These are phyloP conservation scores for Polypterus senegalus DNA, from an alignment of 2,113 vertebrate genomes.

Conservation along the genomic window DNA sequence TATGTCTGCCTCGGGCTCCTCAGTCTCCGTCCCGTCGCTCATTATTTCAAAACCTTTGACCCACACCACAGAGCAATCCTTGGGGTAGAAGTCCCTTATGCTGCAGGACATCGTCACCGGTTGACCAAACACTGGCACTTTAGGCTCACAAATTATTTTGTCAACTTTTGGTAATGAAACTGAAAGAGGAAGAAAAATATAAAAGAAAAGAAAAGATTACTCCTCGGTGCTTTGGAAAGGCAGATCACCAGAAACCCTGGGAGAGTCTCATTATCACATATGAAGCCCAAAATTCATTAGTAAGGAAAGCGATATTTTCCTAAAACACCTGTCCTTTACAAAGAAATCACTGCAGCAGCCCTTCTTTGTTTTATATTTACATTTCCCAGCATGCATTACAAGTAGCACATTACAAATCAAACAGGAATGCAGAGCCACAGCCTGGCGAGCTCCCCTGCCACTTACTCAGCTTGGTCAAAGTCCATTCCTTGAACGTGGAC, in stretches of 20 bases:
- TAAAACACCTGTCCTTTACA: neutral
- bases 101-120: constrained; percentile 9
- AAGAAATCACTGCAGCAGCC: neutral
- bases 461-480: constrained; percentile 8
- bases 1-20: neutral
- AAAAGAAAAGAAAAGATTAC: constrained; percentile 1
- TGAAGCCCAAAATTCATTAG: neutral
- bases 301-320: neutral
- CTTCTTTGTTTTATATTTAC: neutral
- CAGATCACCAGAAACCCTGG: neutral
- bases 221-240: neutral
- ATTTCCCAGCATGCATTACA: neutral
- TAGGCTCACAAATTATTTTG: constrained; percentile 9
- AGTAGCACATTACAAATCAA: neutral
- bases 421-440: neutral
- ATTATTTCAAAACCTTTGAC: neutral
- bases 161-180: constrained; percentile 9
- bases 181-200: constrained; percentile 10
- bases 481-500: neutral
- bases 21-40: neutral
- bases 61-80: constrained; percentile 10
- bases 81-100: constrained; percentile 6
- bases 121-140: constrained; percentile 5
- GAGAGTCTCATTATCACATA: neutral
- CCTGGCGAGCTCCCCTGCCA: neutral